phyloP scores from a whole-genome alignment of 2,888 invertebrate species.

The Dermolepida albohirtum region DNA sequence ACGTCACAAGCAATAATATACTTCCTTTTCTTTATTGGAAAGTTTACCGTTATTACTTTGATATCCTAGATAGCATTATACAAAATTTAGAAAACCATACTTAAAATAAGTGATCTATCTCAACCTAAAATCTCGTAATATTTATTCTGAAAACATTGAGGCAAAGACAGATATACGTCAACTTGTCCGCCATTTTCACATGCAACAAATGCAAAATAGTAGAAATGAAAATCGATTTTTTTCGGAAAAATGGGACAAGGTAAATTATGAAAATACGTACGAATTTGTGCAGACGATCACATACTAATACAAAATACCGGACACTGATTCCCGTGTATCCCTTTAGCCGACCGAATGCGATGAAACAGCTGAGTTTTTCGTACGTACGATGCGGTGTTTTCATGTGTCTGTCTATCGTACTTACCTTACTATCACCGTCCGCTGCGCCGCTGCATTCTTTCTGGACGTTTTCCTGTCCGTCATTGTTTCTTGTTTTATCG shows the following conservation, averaged over 20 bases:
- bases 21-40: background rate
- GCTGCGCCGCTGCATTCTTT: conserved; percentile 61
- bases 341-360: conserved; percentile 3
- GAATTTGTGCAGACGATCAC: background rate
- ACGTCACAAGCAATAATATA: conserved; percentile 1
- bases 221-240: conserved; percentile 48
- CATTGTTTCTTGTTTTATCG: conserved; percentile 66
- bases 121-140: background rate
- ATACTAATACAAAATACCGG: conserved; percentile 14
- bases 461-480: conserved; percentile 65
- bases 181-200: conserved; percentile 51
- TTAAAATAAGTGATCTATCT: background rate
- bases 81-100: too few species aligned
- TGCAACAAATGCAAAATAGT: conserved; percentile 48
- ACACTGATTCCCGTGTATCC: background rate
- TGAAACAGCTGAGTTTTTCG: conserved; percentile 35
- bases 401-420: conserved; percentile 34
- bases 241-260: conserved; percentile 38
- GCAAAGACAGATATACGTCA: conserved; percentile 47
- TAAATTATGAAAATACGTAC: conserved; percentile 24
- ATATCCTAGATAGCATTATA: too few species aligned
- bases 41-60: background rate
- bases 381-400: conserved; percentile 35
- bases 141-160: conserved; percentile 47
- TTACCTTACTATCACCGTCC: conserved; percentile 55